Evolutionary conservation across 2,113 vertebrate genomes (phyloP).

Genomic region (Siniperca chuatsi): DNA sequence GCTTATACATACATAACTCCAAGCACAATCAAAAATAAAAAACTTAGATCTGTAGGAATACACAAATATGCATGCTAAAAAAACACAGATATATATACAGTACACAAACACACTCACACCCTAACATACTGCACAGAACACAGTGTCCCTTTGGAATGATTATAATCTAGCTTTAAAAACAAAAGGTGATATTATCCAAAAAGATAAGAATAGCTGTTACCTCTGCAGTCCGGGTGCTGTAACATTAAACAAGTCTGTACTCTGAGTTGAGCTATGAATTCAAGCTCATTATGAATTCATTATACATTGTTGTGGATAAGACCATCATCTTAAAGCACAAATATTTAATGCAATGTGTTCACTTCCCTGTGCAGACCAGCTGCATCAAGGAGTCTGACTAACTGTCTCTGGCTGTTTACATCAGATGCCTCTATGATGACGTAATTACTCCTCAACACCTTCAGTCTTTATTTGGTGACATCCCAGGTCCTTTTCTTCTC

Average conservation of each 20-base stretch:
- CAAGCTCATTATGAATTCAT: constrained; percentile 21
- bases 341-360: not conserved
- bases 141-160: not conserved
- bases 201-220: not conserved
- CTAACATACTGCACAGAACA: not conserved
- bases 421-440: constrained; percentile 46
- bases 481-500: constrained; percentile 53
- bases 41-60: not conserved
- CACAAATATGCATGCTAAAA: not conserved
- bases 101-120: not conserved
- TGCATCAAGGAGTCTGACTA: constrained; percentile 16
- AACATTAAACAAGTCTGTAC: not conserved
- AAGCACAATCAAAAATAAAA: not conserved
- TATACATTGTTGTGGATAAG: not conserved
- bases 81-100: not conserved
- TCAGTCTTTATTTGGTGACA: constrained; percentile 61
- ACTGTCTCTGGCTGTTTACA: constrained; percentile 22
- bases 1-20: not conserved
- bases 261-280: not conserved
- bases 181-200: not conserved
- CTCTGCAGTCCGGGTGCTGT: not conserved
- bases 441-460: constrained; percentile 51
- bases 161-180: not conserved
- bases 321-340: not conserved
- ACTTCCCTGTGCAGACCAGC: not conserved